Evolutionary conservation across 1,140 invertebrate species (phyloP), one percentile per base, ranked within the genome.

Genomic region (Diabrotica undecimpunctata): DNA sequence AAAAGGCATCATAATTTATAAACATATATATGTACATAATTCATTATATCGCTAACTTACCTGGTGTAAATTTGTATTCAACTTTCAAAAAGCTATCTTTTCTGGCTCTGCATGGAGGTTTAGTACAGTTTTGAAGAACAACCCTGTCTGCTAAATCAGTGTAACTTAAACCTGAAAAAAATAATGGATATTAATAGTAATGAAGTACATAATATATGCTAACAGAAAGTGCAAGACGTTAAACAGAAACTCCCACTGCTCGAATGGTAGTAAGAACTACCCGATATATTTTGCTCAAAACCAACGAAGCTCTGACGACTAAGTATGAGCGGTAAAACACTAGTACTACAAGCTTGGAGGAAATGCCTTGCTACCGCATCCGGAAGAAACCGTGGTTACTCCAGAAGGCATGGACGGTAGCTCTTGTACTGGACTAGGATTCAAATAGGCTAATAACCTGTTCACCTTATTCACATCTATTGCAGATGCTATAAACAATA

Each of bases 41-140:
- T n/a, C n/a, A n/a, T 25, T 25, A 25, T 4, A 4, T 25, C 25
- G 56, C 12, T 13, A 35, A 75, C 75, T 76, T 76, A 84, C 83
- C 79, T 67, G 88, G 84, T 46, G 76, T 81, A 39, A 91, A 83
- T 59, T 79, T 83, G 51, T 88, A 79, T 14, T 80, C 74, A 52
- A 90, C 82, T 54, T 74, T 66, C 37, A 84, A 75, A 6, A 75
- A 77, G 0, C 85, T 84, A 65, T 84, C 84, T 65, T 85, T 86
- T 72, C 83, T 88, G 41, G 90, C 72, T 14, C 79, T 82, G 73
- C 89, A 91, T 0, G 87, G 87, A 51, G 81, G 77, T 65, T 83
- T 82, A 4, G 84, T 83, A 69, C 89, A 90, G 9, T 81, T 83
- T 5, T 79, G 79, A 36, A 90, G 81, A 60, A 78, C 74, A 0